Conservation (phyloP, 1,140 invertebrate species). For the Sesamia nonagrioides region DNA sequence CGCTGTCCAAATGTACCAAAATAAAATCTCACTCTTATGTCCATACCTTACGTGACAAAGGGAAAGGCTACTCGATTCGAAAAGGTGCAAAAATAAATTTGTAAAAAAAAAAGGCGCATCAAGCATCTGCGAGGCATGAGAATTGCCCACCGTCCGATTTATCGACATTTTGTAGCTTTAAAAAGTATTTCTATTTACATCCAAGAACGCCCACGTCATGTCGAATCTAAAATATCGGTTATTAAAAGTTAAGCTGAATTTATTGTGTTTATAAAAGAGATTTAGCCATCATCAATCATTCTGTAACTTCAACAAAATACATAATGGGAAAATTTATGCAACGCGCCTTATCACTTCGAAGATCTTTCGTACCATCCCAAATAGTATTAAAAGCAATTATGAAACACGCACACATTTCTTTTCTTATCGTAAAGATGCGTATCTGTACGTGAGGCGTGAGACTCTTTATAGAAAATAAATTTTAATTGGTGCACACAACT, state of each 20-base stretch:
- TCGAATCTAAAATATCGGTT: conserved; percentile 27
- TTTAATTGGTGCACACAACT: conserved; percentile 77
- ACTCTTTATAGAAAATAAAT: conserved; percentile 71
- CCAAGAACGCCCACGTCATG: conserved; percentile 31
- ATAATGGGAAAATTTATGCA: conserved; percentile 65
- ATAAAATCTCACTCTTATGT: conserved; percentile 24
- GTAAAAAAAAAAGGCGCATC: conserved; percentile 25
- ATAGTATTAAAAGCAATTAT: conserved; percentile 77
- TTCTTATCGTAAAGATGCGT: conserved; percentile 73
- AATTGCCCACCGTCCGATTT: conserved; percentile 47
- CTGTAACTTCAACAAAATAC: conserved; percentile 61
- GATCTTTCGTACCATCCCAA: conserved; percentile 60
- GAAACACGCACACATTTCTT: conserved; percentile 74
- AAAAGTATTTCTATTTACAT: conserved; percentile 34
- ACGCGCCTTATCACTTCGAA: conserved; percentile 60
- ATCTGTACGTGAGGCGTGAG: conserved; percentile 70
- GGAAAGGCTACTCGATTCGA: not conserved
- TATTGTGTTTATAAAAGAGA: conserved; percentile 53
- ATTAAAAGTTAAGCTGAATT: conserved; percentile 48
- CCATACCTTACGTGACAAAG: too few species aligned
- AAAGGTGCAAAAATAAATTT: conserved; percentile 1
- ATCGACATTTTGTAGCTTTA: conserved; percentile 27
- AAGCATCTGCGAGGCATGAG: conserved; percentile 16
- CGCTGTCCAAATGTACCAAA: conserved; percentile 18
- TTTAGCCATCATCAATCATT: conserved; percentile 61